Conservation (phyloP, 2,797 vertebrate genomes). For the Schizopygopsis malacanthus region DNA sequence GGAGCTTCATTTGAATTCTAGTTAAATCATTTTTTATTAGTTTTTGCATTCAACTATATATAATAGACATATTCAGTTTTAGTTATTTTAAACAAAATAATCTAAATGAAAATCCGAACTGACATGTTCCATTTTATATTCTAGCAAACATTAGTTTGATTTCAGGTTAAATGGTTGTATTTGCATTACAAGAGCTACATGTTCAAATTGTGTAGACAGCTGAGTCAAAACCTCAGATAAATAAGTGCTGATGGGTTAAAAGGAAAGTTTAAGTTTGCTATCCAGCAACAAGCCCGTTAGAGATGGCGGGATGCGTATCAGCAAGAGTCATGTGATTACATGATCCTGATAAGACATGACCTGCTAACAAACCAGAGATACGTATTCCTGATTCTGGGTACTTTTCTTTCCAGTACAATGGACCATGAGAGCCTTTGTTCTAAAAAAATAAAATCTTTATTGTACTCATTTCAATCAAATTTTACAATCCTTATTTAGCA, state of each 20-base stretch:
- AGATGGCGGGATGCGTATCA: constrained; percentile 55
- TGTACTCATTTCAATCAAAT: background rate
- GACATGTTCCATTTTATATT: background rate
- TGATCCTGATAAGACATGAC: constrained; percentile 66
- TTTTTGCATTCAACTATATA: too few relatives aligned
- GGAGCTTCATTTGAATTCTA: too few relatives aligned
- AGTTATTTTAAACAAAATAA: background rate
- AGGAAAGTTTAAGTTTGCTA: background rate
- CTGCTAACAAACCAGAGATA: constrained; percentile 66
- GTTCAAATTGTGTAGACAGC: background rate
- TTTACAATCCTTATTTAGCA: background rate
- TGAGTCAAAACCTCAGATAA: constrained; percentile 21
- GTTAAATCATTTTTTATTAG: too few relatives aligned
- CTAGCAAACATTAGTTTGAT: too few relatives aligned
- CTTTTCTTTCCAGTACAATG: constrained; percentile 58
- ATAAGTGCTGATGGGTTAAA: background rate
- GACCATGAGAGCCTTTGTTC: constrained; percentile 1
- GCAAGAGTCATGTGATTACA: constrained; percentile 54
- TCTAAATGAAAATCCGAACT: background rate
- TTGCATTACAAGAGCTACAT: constrained; percentile 1
- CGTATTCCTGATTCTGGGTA: constrained; percentile 69
- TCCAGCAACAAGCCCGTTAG: background rate
- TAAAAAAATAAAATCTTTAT: background rate
- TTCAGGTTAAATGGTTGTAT: background rate
- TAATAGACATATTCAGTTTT: background rate